Conservation (phyloP, 1,140 invertebrate genomes). For the Brachionus calyciflorus region DNA sequence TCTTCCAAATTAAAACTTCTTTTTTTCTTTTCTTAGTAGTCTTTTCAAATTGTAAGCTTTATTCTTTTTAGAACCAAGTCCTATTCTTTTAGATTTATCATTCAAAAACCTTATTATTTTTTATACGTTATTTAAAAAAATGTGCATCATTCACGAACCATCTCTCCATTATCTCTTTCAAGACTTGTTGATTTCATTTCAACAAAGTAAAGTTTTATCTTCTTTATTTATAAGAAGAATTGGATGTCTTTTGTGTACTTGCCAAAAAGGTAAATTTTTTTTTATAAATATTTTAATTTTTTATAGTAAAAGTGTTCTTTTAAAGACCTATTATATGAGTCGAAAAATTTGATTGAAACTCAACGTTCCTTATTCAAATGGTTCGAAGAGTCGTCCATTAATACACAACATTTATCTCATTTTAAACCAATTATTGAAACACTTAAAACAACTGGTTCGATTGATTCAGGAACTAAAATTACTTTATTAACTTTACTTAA, state of each 20-base stretch:
- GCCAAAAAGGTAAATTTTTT: constrained; percentile 8
- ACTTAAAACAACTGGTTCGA: background rate
- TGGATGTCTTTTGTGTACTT: constrained; percentile 38
- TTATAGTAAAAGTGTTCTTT: background rate
- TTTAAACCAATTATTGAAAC: constrained; percentile 1
- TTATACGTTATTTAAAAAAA: too few relatives aligned
- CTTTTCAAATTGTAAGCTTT: too few relatives aligned
- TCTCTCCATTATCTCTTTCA: constrained; percentile 34
- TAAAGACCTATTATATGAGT: constrained; percentile 24
- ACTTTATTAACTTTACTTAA: constrained; percentile 28
- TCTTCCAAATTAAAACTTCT: too few relatives aligned
- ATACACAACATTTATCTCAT: background rate
- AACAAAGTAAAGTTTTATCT: constrained; percentile 11
- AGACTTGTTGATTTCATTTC: constrained; percentile 15
- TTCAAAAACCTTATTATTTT: too few relatives aligned
- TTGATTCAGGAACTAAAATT: constrained; percentile 45
- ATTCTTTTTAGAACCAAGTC: too few relatives aligned
- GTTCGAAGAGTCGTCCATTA: constrained; percentile 26
- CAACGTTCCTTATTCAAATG: constrained; percentile 20
- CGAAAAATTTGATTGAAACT: constrained; percentile 24
- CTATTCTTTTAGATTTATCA: too few relatives aligned
- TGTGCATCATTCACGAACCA: constrained; percentile 42
- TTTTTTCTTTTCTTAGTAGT: too few relatives aligned
- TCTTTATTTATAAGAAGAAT: constrained; percentile 17
- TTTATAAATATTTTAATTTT: background rate